These are phyloP conservation scores for Saturnia japonica DNA, from an alignment of 2,888 invertebrate species.

Conservation along the genomic window DNA sequence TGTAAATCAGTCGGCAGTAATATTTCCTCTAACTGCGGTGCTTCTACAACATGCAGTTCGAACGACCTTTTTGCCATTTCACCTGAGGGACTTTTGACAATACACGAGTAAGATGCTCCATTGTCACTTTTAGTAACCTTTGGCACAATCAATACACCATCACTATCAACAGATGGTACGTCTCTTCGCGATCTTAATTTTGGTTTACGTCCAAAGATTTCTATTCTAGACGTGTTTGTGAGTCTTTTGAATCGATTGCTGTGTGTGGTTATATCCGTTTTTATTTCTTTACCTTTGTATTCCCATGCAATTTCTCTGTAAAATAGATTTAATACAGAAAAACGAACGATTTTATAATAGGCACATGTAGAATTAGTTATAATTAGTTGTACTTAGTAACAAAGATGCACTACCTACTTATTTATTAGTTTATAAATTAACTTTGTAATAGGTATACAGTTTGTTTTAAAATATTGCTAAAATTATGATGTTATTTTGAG, in stretches of 20 bases:
- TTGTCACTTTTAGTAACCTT: constrained; percentile 85
- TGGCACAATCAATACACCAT: constrained; percentile 83
- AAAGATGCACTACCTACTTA: too few relatives aligned
- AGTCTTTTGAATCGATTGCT: constrained; percentile 63
- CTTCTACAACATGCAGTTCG: constrained; percentile 86
- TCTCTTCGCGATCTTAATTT: constrained; percentile 74
- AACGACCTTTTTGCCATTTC: constrained; percentile 88
- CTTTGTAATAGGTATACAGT: too few relatives aligned
- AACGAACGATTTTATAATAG: too few relatives aligned
- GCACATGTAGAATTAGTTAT: too few relatives aligned
- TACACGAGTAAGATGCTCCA: constrained; percentile 89
- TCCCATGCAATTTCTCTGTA: constrained; percentile 78
- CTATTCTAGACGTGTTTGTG: constrained; percentile 60
- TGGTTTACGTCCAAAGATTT: constrained; percentile 75
- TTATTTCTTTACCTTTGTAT: constrained; percentile 72
- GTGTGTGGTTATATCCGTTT: constrained; percentile 51
- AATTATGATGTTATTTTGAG: too few relatives aligned
- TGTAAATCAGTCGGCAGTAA: constrained; percentile 89
- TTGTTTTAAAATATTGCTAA: too few relatives aligned
- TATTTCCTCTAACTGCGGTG: constrained; percentile 92
- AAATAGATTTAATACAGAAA: constrained; percentile 32
- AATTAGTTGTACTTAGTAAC: too few relatives aligned
- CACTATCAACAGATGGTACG: constrained; percentile 47
- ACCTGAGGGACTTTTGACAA: constrained; percentile 87
- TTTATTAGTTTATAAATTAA: too few relatives aligned